These are phyloP conservation scores for Crossaster papposus DNA, from an alignment of 53 echinoderm and acorn worm species.

Conservation along the genomic window DNA sequence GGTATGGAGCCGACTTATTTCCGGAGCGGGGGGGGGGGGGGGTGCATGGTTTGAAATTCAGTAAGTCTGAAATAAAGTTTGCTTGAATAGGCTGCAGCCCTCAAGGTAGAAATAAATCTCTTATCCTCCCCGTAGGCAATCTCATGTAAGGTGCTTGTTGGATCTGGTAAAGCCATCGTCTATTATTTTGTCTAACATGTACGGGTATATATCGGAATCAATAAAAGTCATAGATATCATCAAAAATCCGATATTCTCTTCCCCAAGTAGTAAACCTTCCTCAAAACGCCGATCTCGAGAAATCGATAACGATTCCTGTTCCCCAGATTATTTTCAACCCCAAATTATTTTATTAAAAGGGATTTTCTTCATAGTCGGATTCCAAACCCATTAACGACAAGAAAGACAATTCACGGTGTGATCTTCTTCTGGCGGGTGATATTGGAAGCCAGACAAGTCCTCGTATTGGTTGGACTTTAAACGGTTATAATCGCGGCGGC, in stretches of 20 bases:
- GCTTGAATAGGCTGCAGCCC: slow-evolving; percentile 2
- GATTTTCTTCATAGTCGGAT: no score
- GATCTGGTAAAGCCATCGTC: background rate
- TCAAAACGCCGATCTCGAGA: background rate
- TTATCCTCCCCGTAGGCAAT: background rate
- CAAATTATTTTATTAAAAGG: no score
- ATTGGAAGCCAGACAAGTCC: background rate
- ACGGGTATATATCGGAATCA: background rate
- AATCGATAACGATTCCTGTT: background rate
- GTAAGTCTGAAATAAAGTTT: background rate
- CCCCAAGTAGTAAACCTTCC: background rate
- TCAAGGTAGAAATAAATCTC: background rate
- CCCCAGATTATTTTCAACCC: no score
- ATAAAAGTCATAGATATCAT: background rate
- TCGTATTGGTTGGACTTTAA: background rate
- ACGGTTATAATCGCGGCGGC: background rate
- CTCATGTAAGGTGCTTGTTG: background rate
- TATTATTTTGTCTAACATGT: background rate
- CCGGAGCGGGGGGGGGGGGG: background rate
- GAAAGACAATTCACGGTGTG: background rate
- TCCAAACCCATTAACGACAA: no score
- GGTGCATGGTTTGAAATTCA: slow-evolving; percentile 9
- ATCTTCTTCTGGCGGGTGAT: background rate
- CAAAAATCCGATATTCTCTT: background rate
- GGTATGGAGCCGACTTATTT: background rate